Base-by-base conservation (phyloP, 1,140 invertebrate genomes). In the Triops cancriformis region DNA sequence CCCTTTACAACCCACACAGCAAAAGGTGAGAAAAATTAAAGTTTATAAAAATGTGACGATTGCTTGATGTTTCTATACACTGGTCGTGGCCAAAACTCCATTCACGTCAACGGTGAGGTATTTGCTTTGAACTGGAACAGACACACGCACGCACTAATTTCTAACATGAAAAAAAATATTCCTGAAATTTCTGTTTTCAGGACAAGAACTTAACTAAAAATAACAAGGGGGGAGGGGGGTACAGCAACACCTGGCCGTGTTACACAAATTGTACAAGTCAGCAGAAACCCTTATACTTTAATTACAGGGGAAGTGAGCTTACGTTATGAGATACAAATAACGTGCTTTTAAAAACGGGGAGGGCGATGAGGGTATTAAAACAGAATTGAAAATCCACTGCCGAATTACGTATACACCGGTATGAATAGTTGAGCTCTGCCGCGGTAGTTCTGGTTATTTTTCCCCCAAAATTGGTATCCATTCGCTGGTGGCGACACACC, bases 81-180 rank as follows among this genome's bases (percentile, higher is more conserved):
- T 64, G 51, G 51, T 64, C 51, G 51, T 64, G 51, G 51, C 51
- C 51, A 64, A 64, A 23, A 64, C 51, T 64, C 51, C 51, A 64
- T 64, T 64, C 51, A 64, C 51, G 51, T 64, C 51, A 74, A 76
- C 37, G 37, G 74, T 76, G 74, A 76, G 74, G 74, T 76, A 76
- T 76, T 76, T 76, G 37, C 37, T 41, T 76, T 76, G 74, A 76
- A 76, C 74, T 76, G 74, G 74, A 76, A 76, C 74, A 76, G 37
- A 42, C 27, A 18, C 27, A 41, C 74, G 45, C 73, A 31, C 27
- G 27, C 27, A 28, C 27, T 18, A 26, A 26, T 74, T 26, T 0
- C 27, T 26, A 31, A 74, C 26, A 74, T 28, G 10, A 12, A 28
- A 74, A 18, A 74, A 26, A 26, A 74, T 64, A 64, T 23, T 64